Evolutionary conservation across 2,797 vertebrate species (phyloP), one percentile per base, ranked within the genome.

Genomic region (Cyclura pinguis): DNA sequence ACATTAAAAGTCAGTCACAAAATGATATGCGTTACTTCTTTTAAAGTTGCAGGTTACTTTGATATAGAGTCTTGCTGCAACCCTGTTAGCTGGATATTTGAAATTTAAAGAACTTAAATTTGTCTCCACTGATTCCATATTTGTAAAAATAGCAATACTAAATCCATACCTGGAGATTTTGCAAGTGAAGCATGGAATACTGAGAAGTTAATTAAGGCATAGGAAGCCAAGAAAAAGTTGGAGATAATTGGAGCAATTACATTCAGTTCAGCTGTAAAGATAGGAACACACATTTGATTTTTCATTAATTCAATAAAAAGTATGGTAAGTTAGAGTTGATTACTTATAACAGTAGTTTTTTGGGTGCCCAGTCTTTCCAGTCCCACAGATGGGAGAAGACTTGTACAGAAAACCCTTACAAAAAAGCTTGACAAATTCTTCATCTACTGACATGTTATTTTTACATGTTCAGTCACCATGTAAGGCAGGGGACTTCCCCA

Each of bases 151-250:
- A 72, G 10, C 50, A 92, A 94, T 47, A 64, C 4, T 77, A 80
- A 89, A 69, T 92, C 94, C 97, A 97, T 98, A 99, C 99, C 99
- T 97, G 99, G 99, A 86, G 99, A 99, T 96, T 99, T 99, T 88
- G 99, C 99, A 96, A 99, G 97, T n/a, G 99, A 99, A 7, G 99
- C 99, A 84, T 99, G 99, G 96, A 99, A 99, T 93, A 99, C 99
- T 0, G 99, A 99, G 96, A 99, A 99, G 97, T 99, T 99, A 96
- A 99, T 99, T 97, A 99, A 96, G 85, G 99, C 99, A 57, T 99
- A 99, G 0, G 99, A 99, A 1, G 99, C 98, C 98, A 99, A 96
- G 97, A 99, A 99, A 95, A 99, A 99, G 96, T 99, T 99, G 87
- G 99, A 99, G 97, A 99, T 99, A 97, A 99, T 99, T 86, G 99